phyloP scores from a whole-genome alignment of 1,140 invertebrate genomes.

The Atta colombica region DNA sequence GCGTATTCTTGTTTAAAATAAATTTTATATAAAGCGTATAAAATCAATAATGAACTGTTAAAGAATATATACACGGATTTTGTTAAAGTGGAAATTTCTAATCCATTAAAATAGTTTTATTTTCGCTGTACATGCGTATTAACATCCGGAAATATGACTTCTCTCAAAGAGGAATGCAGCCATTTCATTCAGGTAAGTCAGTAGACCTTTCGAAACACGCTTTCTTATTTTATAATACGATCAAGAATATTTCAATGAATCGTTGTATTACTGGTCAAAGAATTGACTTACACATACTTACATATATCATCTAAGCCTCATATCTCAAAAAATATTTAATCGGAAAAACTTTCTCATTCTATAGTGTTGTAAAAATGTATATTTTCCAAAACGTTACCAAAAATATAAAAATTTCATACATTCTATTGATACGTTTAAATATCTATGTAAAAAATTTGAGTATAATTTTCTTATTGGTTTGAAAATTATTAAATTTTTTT shows the following conservation, averaged over 20 bases:
- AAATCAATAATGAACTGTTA: neutral
- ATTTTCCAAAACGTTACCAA: too few relatives aligned
- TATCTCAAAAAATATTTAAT: too few relatives aligned
- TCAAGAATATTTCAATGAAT: neutral
- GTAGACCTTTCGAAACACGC: too few relatives aligned
- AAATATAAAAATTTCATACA: too few relatives aligned
- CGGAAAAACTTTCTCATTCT: too few relatives aligned
- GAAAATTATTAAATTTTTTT: too few relatives aligned
- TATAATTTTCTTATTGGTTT: too few relatives aligned
- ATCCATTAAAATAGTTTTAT: neutral
- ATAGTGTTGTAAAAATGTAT: too few relatives aligned
- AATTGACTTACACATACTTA: neutral
- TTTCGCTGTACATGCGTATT: neutral
- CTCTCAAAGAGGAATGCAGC: neutral
- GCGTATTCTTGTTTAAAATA: neutral
- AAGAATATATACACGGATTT: neutral
- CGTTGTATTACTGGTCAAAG: neutral
- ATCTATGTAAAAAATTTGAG: too few relatives aligned
- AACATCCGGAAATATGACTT: neutral
- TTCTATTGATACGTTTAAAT: too few relatives aligned
- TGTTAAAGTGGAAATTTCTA: neutral
- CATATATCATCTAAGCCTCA: neutral
- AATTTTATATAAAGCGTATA: neutral
- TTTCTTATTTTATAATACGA: neutral
- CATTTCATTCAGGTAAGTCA: slow-evolving; percentile 40